Evolutionary conservation across 2,888 invertebrate genomes (phyloP).

Genomic region (Masnerella sp.): DNA sequence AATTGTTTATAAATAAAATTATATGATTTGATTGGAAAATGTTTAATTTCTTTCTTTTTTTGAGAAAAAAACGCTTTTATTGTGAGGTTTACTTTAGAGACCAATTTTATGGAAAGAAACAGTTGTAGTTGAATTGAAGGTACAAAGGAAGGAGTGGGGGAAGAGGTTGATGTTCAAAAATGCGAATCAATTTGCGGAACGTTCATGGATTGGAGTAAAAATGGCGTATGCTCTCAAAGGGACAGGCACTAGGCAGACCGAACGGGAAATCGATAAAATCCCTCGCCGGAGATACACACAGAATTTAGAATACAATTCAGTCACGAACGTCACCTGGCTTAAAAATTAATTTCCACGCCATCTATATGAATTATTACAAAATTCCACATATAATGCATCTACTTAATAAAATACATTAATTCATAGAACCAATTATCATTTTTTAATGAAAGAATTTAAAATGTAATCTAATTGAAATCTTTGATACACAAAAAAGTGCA

Average conservation of each 20-base stretch:
- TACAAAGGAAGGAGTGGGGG: neutral
- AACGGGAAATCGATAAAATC: slow-evolving; percentile 56
- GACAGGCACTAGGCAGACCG: slow-evolving; percentile 51
- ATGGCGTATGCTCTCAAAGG: slow-evolving; percentile 58
- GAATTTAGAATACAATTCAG: slow-evolving; percentile 50
- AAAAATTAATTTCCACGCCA: slow-evolving; percentile 43
- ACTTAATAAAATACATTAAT: too few species aligned
- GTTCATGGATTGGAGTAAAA: slow-evolving; percentile 48
- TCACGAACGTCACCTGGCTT: slow-evolving; percentile 38
- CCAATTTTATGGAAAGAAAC: neutral
- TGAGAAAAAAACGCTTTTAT: too few species aligned
- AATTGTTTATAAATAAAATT: too few species aligned
- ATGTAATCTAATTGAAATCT: too few species aligned
- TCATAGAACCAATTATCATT: too few species aligned
- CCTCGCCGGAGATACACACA: slow-evolving; percentile 50
- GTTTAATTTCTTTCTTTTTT: too few species aligned
- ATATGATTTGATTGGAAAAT: too few species aligned
- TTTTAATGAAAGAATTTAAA: too few species aligned
- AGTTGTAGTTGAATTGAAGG: neutral
- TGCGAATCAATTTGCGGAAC: slow-evolving; percentile 39
- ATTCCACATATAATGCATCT: too few species aligned
- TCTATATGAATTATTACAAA: slow-evolving; percentile 5
- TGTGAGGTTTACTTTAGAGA: neutral
- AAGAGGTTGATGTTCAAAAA: slow-evolving; percentile 4
- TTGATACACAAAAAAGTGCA: too few species aligned